Base-by-base conservation (phyloP, 1,140 invertebrate species). In the Drosophila paulistorum region DNA sequence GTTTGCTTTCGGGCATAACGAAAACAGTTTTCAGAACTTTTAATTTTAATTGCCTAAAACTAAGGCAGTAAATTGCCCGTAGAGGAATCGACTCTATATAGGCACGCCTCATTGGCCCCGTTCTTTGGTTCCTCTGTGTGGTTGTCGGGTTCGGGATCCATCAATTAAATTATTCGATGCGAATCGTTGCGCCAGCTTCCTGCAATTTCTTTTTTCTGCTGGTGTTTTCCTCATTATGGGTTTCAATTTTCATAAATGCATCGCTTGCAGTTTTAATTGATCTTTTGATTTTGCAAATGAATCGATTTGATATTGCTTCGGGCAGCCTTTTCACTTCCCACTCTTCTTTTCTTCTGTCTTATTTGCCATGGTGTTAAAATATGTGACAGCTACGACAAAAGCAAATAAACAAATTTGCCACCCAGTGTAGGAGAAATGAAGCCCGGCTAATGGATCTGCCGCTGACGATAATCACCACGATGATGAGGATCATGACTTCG, bases 371-470 rank as follows among this genome's bases (percentile, higher is more conserved):
- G 35, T 37, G 65, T 54, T 68, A 75, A 86, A 66, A 87, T 77
- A 83, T 86, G 83, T 74, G 83, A 86, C 83, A 86, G 84, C 65
- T 69, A 76, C 75, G 72, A 65, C 75, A 79, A 86, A 69, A 61
- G 63, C 73, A 86, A 86, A 82, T 70, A 86, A 74, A 79, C 76
- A 78, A 78, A 71, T 55, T 67, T 26, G 71, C 79, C 79, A 74
- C 70, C 65, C 74, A 76, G 59, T 37, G 58, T 48, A 39, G 72
- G 62, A 63, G 23, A 14, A 17, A 45, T 41, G 42, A 26, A 20
- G 13, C 30, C 4, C 14, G 7, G 30, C 33, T 42, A 48, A 60
- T 39, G 37, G 20, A 39, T 13, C n/a, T 11, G 41, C 23, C 42
- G 35, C n/a, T 59, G 57, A 13, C 5, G 41, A 13, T 23, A 14